A percentile compares a stretch with the other conserved stretches of the same genome.
phyloP scores from a whole-genome alignment of 1,140 invertebrate species.

The Solen grandis region DNA sequence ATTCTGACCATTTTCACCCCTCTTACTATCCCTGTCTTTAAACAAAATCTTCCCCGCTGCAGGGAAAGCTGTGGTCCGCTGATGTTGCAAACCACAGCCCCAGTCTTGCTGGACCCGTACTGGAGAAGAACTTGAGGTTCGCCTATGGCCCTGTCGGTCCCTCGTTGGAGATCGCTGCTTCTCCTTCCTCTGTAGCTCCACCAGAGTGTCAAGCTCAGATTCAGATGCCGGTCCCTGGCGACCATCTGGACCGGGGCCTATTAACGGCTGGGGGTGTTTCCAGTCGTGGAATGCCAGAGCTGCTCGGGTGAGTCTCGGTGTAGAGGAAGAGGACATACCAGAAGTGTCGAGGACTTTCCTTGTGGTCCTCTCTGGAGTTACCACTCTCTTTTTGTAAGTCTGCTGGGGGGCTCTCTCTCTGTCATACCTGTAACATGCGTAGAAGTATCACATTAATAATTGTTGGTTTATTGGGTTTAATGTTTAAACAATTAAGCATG shows the following conservation, averaged over 20 bases:
- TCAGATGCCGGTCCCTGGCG: conserved; percentile 36
- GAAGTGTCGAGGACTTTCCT: conserved; percentile 18
- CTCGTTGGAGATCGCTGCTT: neutral
- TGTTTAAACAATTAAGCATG: too few species aligned
- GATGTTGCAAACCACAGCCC: neutral
- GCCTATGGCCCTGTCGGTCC: neutral
- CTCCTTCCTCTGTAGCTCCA: conserved; percentile 13
- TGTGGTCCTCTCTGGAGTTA: conserved; percentile 35
- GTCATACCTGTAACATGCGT: too few species aligned
- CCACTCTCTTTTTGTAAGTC: neutral
- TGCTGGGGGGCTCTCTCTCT: neutral
- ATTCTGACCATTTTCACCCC: too few species aligned
- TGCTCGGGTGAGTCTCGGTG: conserved; percentile 27
- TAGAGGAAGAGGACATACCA: conserved; percentile 13
- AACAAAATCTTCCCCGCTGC: too few species aligned
- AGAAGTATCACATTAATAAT: too few species aligned
- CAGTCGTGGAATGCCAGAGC: conserved; percentile 47
- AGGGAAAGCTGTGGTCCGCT: neutral
- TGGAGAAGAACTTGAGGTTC: conserved; percentile 48
- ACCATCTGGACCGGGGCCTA: neutral
- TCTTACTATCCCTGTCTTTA: too few species aligned
- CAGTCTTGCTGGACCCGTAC: conserved; percentile 25
- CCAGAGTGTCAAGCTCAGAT: conserved; percentile 46
- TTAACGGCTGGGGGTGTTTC: neutral
- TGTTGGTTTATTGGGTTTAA: too few species aligned